Evolutionary conservation across 1,140 invertebrate genomes (phyloP).

Genomic region (Lanistes nyassanus): DNA sequence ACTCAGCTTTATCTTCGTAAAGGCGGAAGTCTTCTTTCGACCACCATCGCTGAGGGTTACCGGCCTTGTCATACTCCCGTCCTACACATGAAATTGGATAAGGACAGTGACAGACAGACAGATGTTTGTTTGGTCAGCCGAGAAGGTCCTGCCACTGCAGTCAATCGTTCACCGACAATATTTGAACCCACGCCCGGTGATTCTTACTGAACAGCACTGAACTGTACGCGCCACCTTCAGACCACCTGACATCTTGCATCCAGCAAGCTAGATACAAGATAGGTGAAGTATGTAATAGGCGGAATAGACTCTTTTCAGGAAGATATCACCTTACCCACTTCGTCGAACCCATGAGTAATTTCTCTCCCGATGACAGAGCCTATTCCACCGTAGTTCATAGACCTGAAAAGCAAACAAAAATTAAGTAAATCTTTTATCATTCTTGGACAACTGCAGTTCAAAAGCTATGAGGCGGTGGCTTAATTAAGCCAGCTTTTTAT

Average conservation of each 20-base stretch:
- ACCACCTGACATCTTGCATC: too few relatives aligned
- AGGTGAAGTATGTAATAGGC: too few relatives aligned
- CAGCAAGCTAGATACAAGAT: too few relatives aligned
- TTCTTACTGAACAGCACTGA: not conserved
- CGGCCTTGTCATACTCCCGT: conserved; percentile 45
- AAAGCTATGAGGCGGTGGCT: too few relatives aligned
- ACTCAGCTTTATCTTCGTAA: conserved; percentile 42
- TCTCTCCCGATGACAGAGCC: conserved; percentile 86
- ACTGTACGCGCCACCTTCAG: too few relatives aligned
- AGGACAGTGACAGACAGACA: not conserved
- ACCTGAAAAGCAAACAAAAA: conserved; percentile 44
- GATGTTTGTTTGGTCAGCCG: too few relatives aligned
- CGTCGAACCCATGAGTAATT: conserved; percentile 87
- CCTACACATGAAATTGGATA: conserved; percentile 27
- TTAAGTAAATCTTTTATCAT: not conserved
- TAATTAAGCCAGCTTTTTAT: too few relatives aligned
- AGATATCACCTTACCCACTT: conserved; percentile 62
- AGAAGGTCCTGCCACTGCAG: too few relatives aligned
- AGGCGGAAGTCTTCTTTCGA: conserved; percentile 33
- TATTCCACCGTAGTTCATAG: conserved; percentile 80
- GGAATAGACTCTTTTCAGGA: too few relatives aligned
- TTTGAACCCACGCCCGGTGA: not conserved
- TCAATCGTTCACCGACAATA: not conserved
- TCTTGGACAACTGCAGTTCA: not conserved
- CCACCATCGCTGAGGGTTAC: conserved; percentile 54